Evolutionary conservation across 2,113 vertebrate species (phyloP).

Genomic region (Sminthopsis crassicaudata): DNA sequence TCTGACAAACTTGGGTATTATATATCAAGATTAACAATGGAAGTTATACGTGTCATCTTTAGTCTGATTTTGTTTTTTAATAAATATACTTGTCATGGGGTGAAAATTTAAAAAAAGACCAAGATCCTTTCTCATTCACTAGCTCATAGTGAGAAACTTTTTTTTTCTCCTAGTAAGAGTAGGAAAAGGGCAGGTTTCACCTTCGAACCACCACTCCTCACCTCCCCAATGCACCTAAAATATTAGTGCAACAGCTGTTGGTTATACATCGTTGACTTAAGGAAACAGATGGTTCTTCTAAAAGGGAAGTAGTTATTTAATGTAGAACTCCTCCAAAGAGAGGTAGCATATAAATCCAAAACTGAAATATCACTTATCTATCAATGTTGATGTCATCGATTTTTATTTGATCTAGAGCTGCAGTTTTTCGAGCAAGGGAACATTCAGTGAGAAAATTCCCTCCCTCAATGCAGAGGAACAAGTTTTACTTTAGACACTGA

Average conservation of each 20-base stretch:
- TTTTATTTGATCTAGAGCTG: neutral
- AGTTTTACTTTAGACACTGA: neutral
- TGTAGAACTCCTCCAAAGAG: neutral
- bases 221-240: neutral
- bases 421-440: neutral
- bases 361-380: neutral
- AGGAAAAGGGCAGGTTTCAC: neutral
- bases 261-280: conserved; percentile 18
- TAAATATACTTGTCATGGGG: neutral
- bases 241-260: conserved; percentile 22
- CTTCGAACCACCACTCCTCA: neutral
- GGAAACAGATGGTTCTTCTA: conserved; percentile 71
- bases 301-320: conserved; percentile 69
- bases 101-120: neutral
- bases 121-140: neutral
- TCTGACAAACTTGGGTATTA: neutral
- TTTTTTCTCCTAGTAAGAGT: neutral
- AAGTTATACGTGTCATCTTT: neutral
- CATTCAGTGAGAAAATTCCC: neutral
- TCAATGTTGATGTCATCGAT: neutral
- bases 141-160: neutral
- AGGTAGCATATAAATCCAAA: neutral
- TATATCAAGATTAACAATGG: neutral
- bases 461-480: neutral
- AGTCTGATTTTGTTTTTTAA: neutral